phyloP scores from a whole-genome alignment of 2,888 invertebrate species.

The Rhopalosiphum nymphaeae region DNA sequence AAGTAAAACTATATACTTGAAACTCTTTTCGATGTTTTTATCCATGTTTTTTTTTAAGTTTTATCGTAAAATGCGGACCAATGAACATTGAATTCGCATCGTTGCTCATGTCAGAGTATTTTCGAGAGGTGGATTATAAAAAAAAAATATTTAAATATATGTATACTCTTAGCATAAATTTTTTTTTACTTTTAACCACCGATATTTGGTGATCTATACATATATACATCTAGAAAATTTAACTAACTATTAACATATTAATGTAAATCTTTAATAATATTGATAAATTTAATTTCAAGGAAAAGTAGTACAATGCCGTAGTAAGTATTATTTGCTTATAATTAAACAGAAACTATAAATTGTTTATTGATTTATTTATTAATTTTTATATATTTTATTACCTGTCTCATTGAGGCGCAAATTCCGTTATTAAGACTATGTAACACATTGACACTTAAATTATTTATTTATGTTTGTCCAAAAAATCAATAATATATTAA shows the following conservation, averaged over 20 bases:
- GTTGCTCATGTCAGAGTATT: slow-evolving; percentile 13
- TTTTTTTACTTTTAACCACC: neutral
- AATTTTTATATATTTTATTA: neutral
- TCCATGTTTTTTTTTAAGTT: neutral
- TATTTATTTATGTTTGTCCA: neutral
- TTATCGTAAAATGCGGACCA: slow-evolving; percentile 30
- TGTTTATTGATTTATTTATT: neutral
- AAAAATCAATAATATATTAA: neutral
- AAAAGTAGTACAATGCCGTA: neutral
- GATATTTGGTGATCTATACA: neutral
- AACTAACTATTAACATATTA: neutral
- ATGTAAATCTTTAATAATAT: neutral
- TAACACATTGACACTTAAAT: neutral
- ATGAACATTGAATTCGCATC: slow-evolving; percentile 39
- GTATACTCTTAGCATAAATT: neutral
- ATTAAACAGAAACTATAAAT: neutral
- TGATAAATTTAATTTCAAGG: neutral
- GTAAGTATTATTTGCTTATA: neutral
- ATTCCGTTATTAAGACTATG: neutral
- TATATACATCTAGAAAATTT: neutral
- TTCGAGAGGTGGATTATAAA: neutral
- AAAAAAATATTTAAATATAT: slow-evolving; percentile 29
- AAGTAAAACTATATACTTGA: neutral
- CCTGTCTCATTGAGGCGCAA: neutral
- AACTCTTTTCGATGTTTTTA: neutral